phyloP scores from a whole-genome alignment of 2,113 vertebrate genomes.

The Sander vitreus region DNA sequence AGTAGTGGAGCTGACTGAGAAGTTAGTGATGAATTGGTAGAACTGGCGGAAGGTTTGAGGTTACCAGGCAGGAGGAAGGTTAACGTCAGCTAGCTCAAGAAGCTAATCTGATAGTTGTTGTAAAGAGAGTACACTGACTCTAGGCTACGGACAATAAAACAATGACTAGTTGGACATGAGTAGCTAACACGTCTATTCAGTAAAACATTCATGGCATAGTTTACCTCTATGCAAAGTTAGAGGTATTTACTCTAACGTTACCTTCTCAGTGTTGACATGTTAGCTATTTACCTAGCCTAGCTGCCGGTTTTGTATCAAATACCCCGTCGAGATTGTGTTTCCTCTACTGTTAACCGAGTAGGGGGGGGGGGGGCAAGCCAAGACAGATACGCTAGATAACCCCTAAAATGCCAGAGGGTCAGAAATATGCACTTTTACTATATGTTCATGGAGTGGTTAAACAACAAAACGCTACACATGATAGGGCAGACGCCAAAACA shows the following conservation, averaged over 20 bases:
- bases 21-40: constrained; percentile 91
- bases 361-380: too few relatives aligned
- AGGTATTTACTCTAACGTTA: not conserved
- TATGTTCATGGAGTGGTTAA: not conserved
- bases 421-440: not conserved
- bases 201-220: not conserved
- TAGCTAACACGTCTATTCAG: constrained; percentile 6
- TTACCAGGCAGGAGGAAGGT: constrained; percentile 63
- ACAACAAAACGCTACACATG: not conserved
- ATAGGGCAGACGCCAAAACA: constrained; percentile 5
- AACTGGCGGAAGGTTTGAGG: constrained; percentile 79
- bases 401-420: not conserved
- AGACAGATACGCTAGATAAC: not conserved
- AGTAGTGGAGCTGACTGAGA: constrained; percentile 96
- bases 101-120: constrained; percentile 24
- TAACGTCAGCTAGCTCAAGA: constrained; percentile 47
- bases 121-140: constrained; percentile 7
- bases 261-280: constrained; percentile 41
- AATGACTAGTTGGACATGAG: not conserved
- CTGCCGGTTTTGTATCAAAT: not conserved
- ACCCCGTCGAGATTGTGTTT: too few relatives aligned
- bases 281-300: constrained; percentile 38
- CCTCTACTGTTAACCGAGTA: too few relatives aligned
- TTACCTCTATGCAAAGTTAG: not conserved
- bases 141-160: not conserved